phyloP scores from a whole-genome alignment of 2,888 invertebrate genomes.

The Lithophane ornitopus region DNA sequence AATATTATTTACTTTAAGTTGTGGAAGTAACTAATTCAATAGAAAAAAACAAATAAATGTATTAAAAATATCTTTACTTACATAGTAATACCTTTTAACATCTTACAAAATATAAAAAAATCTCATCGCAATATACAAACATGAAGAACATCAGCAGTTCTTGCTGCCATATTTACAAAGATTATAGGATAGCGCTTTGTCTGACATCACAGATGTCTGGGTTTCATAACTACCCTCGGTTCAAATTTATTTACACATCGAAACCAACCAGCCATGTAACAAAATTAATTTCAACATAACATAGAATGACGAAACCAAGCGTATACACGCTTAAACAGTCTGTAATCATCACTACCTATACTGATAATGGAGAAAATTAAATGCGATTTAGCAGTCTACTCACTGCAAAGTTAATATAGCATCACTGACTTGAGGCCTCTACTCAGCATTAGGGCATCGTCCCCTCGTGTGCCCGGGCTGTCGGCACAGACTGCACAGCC shows the following conservation, averaged over 20 bases:
- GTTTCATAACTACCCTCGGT: background rate
- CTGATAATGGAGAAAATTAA: background rate
- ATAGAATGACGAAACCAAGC: background rate
- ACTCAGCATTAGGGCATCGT: slow-evolving; percentile 87
- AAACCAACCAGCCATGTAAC: background rate
- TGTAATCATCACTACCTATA: background rate
- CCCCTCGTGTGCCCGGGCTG: slow-evolving; percentile 92
- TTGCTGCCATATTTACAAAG: slow-evolving; percentile 9
- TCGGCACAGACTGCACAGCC: slow-evolving; percentile 94
- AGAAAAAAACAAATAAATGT: slow-evolving; percentile 1
- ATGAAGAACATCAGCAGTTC: slow-evolving; percentile 2
- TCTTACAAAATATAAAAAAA: slow-evolving; percentile 1
- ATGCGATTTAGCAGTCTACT: background rate
- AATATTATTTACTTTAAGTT: too few species aligned
- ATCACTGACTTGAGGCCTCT: background rate
- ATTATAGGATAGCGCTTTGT: background rate
- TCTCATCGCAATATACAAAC: slow-evolving; percentile 31
- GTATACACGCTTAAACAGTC: background rate
- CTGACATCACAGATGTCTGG: slow-evolving; percentile 9
- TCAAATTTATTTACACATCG: background rate
- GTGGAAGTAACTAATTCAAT: background rate
- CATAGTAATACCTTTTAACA: slow-evolving; percentile 44
- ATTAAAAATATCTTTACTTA: slow-evolving; percentile 58
- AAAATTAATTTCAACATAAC: slow-evolving; percentile 5
- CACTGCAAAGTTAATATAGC: background rate